Base-by-base conservation (phyloP, 1,140 invertebrate genomes). In the Saccostrea glomerata region DNA sequence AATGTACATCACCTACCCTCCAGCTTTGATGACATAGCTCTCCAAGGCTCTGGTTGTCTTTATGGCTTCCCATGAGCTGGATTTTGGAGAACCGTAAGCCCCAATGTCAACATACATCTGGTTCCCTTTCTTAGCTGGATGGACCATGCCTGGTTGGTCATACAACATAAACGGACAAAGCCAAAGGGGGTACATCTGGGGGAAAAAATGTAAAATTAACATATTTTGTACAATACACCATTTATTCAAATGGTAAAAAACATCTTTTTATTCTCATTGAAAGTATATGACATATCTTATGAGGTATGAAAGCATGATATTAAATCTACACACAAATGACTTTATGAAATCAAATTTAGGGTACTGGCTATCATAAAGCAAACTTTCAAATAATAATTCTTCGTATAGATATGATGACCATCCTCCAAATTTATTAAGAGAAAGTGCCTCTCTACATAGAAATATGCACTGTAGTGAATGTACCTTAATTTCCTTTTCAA, bases 161-260 rank as follows among this genome's bases (percentile, higher is more conserved):
- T 96, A 96, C 87, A 98, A 93, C 92, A 96, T 96, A 93, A 98
- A 97, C 0, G 97, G 97, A 94, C 97, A 98, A 60, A 98, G 92
- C 97, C 97, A 98, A 7, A 98, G 94, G 0, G 97, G 97, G 94
- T 98, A 98, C 40, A 98, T 96, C 97, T 97, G 89, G 36, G 89
- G 36, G 87, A 91, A 90, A 77, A 90, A 36, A 83, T 25, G 58
- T 17, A 58, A 82, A 63, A 47, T 47, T 47, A 47, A 47, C 47
- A 47, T 47, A 47, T 9, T 47, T 47, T 47, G 5, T 47, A 47
- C 9, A 9, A 47, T 47, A 47, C 47, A 47, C 6, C 9, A 7
- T 47, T 9, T 5, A 47, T 47, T 47, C 47, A 47, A 47, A 47
- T 47, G 47, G 5, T 5, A 47, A 6, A 47, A 47, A 5, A 47